phyloP scores from a whole-genome alignment of 2,113 vertebrate genomes.

The Falco punctatus region DNA sequence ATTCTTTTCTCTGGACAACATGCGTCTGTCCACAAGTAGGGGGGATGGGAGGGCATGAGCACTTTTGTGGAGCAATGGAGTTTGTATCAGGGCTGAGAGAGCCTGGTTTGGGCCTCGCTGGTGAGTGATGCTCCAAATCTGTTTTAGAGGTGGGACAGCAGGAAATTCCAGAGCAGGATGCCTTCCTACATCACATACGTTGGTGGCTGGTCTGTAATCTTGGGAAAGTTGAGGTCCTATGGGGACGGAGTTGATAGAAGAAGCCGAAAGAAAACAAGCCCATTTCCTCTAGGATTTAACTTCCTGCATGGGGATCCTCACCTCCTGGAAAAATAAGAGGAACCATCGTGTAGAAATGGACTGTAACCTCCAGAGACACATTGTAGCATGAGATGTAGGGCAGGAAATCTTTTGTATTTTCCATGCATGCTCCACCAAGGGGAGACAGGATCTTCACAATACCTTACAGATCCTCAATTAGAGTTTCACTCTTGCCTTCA shows the following conservation, averaged over 20 bases:
- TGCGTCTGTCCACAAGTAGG: neutral
- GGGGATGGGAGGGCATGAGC: fast-evolving
- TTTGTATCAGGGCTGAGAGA: neutral
- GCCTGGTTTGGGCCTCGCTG: neutral
- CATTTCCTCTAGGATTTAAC: neutral
- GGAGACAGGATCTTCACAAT: neutral
- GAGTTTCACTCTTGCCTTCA: slow-evolving; percentile 15
- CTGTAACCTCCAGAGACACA: neutral
- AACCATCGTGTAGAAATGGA: neutral
- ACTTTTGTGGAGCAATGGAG: fast-evolving
- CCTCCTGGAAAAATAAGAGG: neutral
- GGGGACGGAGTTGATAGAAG: neutral
- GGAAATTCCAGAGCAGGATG: neutral
- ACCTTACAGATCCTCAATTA: neutral
- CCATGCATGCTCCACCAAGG: fast-evolving
- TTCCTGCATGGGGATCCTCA: neutral
- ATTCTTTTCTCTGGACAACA: neutral
- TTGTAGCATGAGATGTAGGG: fast-evolving
- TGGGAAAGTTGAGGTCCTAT: neutral
- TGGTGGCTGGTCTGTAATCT: neutral
- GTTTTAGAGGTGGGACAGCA: neutral
- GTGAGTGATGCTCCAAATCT: neutral
- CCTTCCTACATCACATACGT: neutral
- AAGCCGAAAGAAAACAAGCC: neutral
- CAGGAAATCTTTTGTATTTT: neutral